Percentiles rank a stretch among this genome's conserved stretches.
Evolutionary conservation across 2,888 invertebrate species (phyloP).

Genomic region (Synergus japonicus): DNA sequence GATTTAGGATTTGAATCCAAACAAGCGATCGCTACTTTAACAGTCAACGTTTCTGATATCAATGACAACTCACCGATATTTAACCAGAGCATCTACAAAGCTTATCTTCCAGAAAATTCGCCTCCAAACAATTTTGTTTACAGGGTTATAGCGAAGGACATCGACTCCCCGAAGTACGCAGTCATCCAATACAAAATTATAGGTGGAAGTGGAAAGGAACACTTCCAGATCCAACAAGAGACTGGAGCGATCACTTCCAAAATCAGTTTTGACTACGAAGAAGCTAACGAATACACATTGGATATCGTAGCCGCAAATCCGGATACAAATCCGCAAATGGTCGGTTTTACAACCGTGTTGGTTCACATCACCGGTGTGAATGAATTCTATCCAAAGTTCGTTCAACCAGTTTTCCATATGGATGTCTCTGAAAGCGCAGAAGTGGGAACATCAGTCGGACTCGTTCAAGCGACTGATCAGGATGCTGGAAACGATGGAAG

Average conservation of each 20-base stretch:
- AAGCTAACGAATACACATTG: slow-evolving; percentile 85
- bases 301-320: slow-evolving; percentile 92
- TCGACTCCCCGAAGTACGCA: slow-evolving; percentile 92
- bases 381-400: slow-evolving; percentile 92
- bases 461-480: slow-evolving; percentile 92
- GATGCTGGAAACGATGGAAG: slow-evolving; percentile 92
- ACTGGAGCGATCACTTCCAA: slow-evolving; percentile 88
- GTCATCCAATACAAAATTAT: slow-evolving; percentile 90
- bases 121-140: slow-evolving; percentile 87
- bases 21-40: slow-evolving; percentile 88
- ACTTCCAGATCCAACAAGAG: slow-evolving; percentile 87
- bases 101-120: slow-evolving; percentile 90
- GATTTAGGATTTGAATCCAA: slow-evolving; percentile 91
- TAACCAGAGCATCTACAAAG: slow-evolving; percentile 86
- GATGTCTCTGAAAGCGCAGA: slow-evolving; percentile 95
- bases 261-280: slow-evolving; percentile 92
- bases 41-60: slow-evolving; percentile 92
- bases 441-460: slow-evolving; percentile 90
- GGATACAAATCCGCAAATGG: slow-evolving; percentile 85
- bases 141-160: slow-evolving; percentile 87
- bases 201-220: slow-evolving; percentile 85
- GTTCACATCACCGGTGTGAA: slow-evolving; percentile 91
- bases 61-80: slow-evolving; percentile 96
- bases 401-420: slow-evolving; percentile 93
- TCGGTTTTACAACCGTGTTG: slow-evolving; percentile 84